phyloP scores from a whole-genome alignment of 2,888 invertebrate species.

The Orthonychiurus folsomi region DNA sequence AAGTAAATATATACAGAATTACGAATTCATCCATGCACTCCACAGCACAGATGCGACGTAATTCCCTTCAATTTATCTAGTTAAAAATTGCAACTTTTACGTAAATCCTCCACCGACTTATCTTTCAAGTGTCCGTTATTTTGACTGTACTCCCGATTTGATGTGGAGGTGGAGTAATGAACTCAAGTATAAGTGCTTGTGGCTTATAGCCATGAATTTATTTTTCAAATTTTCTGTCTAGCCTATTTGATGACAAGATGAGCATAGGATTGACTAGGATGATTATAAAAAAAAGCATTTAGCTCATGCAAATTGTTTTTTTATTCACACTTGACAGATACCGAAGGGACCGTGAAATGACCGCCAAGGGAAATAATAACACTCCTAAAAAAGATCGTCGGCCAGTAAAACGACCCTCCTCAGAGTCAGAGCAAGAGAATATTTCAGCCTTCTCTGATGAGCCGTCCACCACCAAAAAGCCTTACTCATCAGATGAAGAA shows the following conservation, averaged over 20 bases:
- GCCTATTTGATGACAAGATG: too few species aligned
- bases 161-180: neutral
- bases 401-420: constrained; percentile 9
- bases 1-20: too few species aligned
- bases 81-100: neutral
- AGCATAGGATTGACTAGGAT: too few species aligned
- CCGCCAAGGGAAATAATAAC: constrained; percentile 30
- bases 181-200: neutral
- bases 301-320: too few species aligned
- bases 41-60: too few species aligned
- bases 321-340: constrained; percentile 35
- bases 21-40: too few species aligned
- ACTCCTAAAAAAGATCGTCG: constrained; percentile 11
- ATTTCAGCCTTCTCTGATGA: neutral
- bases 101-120: neutral
- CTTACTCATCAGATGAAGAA: neutral
- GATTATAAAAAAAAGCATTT: too few species aligned
- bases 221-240: too few species aligned
- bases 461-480: neutral
- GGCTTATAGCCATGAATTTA: neutral
- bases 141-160: neutral
- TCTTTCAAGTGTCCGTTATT: neutral
- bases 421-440: constrained; percentile 21
- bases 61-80: too few species aligned
- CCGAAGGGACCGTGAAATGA: constrained; percentile 35